Conservation (phyloP, 2,797 vertebrate genomes). For the Cryptoblepharus egeriae region DNA sequence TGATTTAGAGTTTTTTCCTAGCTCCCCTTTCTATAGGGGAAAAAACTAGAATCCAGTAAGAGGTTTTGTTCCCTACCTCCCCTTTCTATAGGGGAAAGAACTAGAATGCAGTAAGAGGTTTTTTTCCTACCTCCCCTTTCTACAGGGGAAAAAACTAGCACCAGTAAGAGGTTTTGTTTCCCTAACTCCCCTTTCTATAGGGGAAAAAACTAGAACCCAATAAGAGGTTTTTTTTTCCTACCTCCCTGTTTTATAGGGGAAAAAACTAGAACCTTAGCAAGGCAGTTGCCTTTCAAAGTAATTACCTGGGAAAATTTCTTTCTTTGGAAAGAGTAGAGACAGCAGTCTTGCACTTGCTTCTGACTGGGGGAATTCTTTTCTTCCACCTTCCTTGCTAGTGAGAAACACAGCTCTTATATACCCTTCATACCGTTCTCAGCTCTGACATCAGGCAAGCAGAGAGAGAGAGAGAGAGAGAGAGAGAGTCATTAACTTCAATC, state of each 20-base stretch:
- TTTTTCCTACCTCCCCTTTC: background rate
- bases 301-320: conserved; percentile 45
- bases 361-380: conserved; percentile 46
- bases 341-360: conserved; percentile 51
- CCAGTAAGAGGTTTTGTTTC: too few species aligned
- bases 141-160: background rate
- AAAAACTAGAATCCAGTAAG: background rate
- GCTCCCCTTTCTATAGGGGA: background rate
- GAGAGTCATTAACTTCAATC: conserved; percentile 58
- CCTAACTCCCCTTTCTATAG: background rate
- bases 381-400: conserved; percentile 42
- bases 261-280: background rate
- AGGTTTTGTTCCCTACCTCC: background rate
- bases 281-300: conserved; percentile 69
- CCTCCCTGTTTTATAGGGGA: background rate
- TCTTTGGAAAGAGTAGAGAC: conserved; percentile 37
- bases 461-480: conserved; percentile 46
- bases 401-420: conserved; percentile 71
- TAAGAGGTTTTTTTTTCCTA: background rate
- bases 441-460: conserved; percentile 74
- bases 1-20: background rate
- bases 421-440: conserved; percentile 62
- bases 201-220: background rate
- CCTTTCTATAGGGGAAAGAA: background rate
- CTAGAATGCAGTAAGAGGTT: too few species aligned